Evolutionary conservation across 1,140 invertebrate species (phyloP).

Genomic region (Belonocnema kinseyi): DNA sequence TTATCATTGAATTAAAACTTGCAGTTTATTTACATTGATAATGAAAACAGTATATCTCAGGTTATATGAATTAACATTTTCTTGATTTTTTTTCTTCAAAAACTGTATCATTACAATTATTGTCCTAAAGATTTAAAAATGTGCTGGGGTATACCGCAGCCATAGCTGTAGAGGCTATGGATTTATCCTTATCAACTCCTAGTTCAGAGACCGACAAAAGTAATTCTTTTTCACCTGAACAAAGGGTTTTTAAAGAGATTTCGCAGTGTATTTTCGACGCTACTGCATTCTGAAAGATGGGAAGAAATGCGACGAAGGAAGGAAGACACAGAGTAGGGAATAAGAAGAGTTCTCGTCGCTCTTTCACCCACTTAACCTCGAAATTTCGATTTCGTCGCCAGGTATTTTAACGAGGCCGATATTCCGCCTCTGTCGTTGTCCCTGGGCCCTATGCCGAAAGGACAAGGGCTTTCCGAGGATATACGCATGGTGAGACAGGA

Average conservation of each 20-base stretch:
- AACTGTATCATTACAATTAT: no score
- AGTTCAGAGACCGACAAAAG: neutral
- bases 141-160: no score
- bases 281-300: constrained; percentile 32
- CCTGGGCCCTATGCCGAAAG: constrained; percentile 39
- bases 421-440: constrained; percentile 58
- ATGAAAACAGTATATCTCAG: no score
- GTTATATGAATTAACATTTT: no score
- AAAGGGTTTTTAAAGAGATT: neutral
- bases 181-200: no score
- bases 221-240: neutral
- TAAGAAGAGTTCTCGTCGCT: constrained; percentile 47
- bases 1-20: no score
- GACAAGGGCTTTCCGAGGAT: constrained; percentile 43
- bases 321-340: constrained; percentile 38
- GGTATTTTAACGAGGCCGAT: constrained; percentile 76
- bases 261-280: neutral
- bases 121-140: no score
- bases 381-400: constrained; percentile 74
- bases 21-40: no score
- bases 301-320: constrained; percentile 46
- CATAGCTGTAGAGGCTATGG: no score
- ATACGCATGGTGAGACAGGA: constrained; percentile 35
- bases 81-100: no score
- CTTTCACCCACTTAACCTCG: constrained; percentile 67